Conservation (phyloP, 92 coral and sea anemone species). For the Montipora capitata region DNA sequence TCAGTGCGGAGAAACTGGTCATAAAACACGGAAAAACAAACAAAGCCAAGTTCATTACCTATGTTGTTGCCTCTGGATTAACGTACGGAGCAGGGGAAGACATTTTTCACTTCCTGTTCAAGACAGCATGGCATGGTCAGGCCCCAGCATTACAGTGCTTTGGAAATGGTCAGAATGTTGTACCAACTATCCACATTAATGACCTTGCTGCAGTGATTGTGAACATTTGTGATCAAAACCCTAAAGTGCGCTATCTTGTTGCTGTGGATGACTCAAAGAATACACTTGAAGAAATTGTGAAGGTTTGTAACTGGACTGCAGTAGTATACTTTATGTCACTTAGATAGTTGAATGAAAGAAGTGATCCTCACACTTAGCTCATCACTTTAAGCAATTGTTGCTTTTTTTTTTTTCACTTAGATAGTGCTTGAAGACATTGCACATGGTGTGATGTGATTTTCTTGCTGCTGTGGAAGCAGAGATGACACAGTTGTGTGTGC, state of each 20-base stretch:
- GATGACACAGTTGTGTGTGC: too few species aligned
- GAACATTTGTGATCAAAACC: constrained; percentile 94
- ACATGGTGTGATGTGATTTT: neutral
- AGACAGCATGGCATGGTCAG: constrained; percentile 99
- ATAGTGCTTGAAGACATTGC: too few species aligned
- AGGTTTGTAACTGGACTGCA: constrained; percentile 58
- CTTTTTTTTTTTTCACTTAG: too few species aligned
- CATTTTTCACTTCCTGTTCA: constrained; percentile 97
- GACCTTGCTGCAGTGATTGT: constrained; percentile 92
- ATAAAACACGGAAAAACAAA: constrained; percentile 96
- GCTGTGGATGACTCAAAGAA: constrained; percentile 98
- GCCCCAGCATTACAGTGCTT: constrained; percentile 98
- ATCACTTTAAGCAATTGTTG: too few species aligned
- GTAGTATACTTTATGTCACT: too few species aligned
- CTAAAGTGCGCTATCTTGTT: constrained; percentile 96
- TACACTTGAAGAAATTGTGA: constrained; percentile 98
- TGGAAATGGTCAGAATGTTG: constrained; percentile 96
- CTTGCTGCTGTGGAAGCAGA: neutral
- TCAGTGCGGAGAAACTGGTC: constrained; percentile 98
- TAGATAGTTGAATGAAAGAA: too few species aligned
- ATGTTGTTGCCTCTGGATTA: constrained; percentile 95
- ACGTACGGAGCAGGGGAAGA: constrained; percentile 98
- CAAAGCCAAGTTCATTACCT: constrained; percentile 93
- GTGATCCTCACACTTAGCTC: too few species aligned
- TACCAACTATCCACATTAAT: constrained; percentile 92